Evolutionary conservation across 2,888 invertebrate species (phyloP).

Genomic region (Schizotus pectinicornis): DNA sequence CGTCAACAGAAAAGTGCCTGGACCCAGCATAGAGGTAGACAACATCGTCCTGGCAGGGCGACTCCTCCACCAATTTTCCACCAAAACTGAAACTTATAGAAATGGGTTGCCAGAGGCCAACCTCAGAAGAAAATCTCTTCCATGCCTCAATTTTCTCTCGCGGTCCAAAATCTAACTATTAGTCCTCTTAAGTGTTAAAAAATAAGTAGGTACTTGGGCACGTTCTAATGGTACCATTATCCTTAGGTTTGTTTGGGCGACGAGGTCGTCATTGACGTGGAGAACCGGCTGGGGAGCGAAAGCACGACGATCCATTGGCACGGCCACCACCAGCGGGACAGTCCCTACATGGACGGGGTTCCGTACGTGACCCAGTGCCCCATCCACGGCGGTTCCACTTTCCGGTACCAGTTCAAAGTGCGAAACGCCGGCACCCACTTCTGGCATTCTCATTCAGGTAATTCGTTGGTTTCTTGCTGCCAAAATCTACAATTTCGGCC

Average conservation of each 20-base stretch:
- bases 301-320: constrained; percentile 93
- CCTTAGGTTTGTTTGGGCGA: constrained; percentile 85
- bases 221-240: too few relatives aligned
- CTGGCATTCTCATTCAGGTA: constrained; percentile 79
- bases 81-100: too few relatives aligned
- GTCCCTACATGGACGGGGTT: constrained; percentile 89
- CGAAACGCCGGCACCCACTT: constrained; percentile 82
- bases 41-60: too few relatives aligned
- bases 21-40: constrained; percentile 80
- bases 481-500: not conserved
- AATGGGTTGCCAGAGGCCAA: too few relatives aligned
- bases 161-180: too few relatives aligned
- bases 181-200: too few relatives aligned
- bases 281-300: constrained; percentile 79
- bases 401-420: constrained; percentile 78
- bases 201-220: too few relatives aligned
- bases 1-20: constrained; percentile 87
- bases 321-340: constrained; percentile 79
- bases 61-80: not conserved
- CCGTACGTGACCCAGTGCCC: constrained; percentile 87
- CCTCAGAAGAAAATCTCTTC: too few relatives aligned
- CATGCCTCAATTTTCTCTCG: too few relatives aligned
- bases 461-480: constrained; percentile 5
- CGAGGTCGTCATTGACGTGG: constrained; percentile 79
- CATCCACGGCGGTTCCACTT: constrained; percentile 75